Conservation (phyloP, 2,797 vertebrate species). For the Todus mexicanus region DNA sequence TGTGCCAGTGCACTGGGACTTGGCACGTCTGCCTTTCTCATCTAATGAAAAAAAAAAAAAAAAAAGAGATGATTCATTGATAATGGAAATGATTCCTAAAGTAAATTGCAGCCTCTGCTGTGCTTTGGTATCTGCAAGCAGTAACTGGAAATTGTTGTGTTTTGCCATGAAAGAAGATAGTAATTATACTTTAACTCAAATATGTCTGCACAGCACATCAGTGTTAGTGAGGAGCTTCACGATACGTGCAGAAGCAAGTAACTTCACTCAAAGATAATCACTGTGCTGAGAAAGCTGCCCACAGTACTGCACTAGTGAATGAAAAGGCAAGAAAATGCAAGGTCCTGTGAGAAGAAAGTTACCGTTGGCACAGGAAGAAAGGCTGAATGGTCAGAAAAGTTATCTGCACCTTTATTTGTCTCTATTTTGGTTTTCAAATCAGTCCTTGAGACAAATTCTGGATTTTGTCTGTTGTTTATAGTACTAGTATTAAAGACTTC, state of each 20-base stretch:
- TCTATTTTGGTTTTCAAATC: background rate
- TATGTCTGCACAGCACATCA: background rate
- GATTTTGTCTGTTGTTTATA: background rate
- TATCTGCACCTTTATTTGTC: background rate
- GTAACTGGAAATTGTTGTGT: slow-evolving; percentile 17
- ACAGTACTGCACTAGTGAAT: background rate
- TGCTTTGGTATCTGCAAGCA: slow-evolving; percentile 23
- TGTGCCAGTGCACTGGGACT: background rate
- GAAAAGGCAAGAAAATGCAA: background rate
- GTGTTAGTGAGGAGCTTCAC: background rate
- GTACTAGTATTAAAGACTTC: background rate
- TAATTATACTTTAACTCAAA: background rate
- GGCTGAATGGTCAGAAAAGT: background rate
- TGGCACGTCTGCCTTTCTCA: slow-evolving; percentile 21
- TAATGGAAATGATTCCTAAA: slow-evolving; percentile 39
- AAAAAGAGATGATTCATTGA: slow-evolving; percentile 42
- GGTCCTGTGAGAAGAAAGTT: background rate
- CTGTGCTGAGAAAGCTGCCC: background rate
- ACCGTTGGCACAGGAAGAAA: background rate
- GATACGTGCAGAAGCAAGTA: background rate
- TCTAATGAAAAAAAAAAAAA: background rate
- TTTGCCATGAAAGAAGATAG: background rate
- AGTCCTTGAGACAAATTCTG: background rate
- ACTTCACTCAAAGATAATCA: background rate
- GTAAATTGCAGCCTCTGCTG: slow-evolving; percentile 31